Conservation (phyloP, 2,113 vertebrate genomes). For the Trematocara nigrifrons region DNA sequence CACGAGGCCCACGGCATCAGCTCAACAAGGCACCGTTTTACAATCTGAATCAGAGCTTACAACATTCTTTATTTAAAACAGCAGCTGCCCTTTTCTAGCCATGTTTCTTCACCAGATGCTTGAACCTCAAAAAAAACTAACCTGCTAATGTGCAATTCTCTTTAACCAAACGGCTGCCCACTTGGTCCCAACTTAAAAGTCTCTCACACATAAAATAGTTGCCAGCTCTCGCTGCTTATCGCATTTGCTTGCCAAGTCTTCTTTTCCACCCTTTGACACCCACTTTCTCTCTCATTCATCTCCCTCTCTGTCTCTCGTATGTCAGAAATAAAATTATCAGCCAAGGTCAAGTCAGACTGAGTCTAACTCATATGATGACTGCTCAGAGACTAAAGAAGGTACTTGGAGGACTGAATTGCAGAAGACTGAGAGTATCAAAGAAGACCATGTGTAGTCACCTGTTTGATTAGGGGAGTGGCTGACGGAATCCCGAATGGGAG, state of each 20-base stretch:
- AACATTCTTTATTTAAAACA: background rate
- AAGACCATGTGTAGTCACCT: constrained; percentile 76
- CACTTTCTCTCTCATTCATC: background rate
- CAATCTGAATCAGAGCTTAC: background rate
- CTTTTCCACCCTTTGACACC: background rate
- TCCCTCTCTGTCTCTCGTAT: background rate
- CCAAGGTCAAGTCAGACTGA: background rate
- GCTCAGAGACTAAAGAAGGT: background rate
- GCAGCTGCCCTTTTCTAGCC: background rate
- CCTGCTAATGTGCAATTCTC: background rate
- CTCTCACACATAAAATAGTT: constrained; percentile 31
- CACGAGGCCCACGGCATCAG: background rate
- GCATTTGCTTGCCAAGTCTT: constrained; percentile 36
- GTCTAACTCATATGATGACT: background rate
- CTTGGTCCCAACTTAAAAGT: background rate
- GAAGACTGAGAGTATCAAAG: background rate
- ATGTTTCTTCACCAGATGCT: background rate
- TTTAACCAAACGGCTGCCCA: background rate
- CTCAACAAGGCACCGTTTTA: background rate
- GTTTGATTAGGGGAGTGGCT: constrained; percentile 96
- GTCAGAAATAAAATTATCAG: background rate
- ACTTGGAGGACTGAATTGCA: background rate
- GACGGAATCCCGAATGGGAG: constrained; percentile 95
- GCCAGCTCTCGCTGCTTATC: constrained; percentile 32
- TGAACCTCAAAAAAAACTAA: background rate